These are phyloP conservation scores for human DNA, from an alignment of 2,113 vertebrate species.

Conservation along the genomic window DNA sequence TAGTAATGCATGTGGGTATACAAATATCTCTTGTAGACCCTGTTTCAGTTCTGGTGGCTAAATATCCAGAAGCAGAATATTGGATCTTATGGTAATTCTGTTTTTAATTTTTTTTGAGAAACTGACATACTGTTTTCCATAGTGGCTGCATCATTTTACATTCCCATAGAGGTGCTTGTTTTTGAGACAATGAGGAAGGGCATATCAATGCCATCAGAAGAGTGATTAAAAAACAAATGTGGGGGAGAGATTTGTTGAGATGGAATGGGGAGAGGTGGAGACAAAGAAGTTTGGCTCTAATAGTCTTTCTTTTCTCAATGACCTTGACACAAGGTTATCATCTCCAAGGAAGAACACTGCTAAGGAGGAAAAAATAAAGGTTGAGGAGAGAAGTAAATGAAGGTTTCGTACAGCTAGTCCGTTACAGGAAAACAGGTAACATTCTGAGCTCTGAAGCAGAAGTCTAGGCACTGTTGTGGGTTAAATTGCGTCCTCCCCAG, in stretches of 20 bases:
- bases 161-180: not conserved
- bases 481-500: not conserved
- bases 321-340: not conserved
- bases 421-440: not conserved
- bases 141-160: not conserved
- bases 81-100: not conserved
- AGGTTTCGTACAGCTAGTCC: not conserved
- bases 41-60: not conserved
- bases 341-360: not conserved
- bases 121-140: not conserved
- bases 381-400: not conserved
- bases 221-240: not conserved
- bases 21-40: not conserved
- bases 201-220: not conserved
- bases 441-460: not conserved
- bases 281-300: not conserved
- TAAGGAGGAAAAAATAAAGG: not conserved
- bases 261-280: not conserved
- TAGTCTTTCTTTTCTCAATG: not conserved
- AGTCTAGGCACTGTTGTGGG: no score
- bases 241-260: not conserved
- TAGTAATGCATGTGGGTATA: not conserved
- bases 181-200: conserved; percentile 11
- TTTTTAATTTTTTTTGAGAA: conserved; percentile 20
- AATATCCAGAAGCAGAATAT: not conserved